Conservation (phyloP, 2,888 invertebrate genomes). For the Lasioglossum leucozonium region DNA sequence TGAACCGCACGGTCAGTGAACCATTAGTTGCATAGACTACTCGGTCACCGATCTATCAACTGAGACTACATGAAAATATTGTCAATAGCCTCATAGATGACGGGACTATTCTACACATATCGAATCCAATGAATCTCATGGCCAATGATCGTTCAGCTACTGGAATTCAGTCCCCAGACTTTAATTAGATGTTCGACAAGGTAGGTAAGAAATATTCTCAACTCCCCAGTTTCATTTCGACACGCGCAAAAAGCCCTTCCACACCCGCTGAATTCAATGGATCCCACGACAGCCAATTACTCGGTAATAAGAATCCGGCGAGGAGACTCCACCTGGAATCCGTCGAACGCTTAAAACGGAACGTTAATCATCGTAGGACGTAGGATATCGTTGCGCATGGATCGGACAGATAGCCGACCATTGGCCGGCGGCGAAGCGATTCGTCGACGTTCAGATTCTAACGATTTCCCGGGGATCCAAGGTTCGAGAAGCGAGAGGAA, state of each 20-base stretch:
- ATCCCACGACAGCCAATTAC: slow-evolving; percentile 6
- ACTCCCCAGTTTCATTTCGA: not conserved
- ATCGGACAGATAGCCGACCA: not conserved
- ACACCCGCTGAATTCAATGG: not conserved
- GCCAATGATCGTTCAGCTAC: not conserved
- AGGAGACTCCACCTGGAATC: not conserved
- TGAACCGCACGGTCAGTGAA: too few species aligned
- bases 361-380: not conserved
- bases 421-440: slow-evolving; percentile 5
- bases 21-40: too few species aligned
- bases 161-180: not conserved
- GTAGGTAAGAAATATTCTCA: not conserved
- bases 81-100: too few species aligned
- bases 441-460: slow-evolving; percentile 21
- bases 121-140: not conserved
- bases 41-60: too few species aligned
- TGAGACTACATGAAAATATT: too few species aligned
- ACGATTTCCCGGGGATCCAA: slow-evolving; percentile 49
- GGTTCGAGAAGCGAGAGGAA: slow-evolving; percentile 22
- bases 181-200: not conserved
- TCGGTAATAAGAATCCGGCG: not conserved
- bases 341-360: not conserved
- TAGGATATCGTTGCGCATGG: not conserved
- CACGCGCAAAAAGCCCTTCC: not conserved
- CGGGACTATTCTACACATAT: too few species aligned